A percentile compares a stretch with the other conserved stretches of the same genome.
Conservation (phyloP, 2,888 invertebrate species). For the Meiosimyza platycephala region DNA sequence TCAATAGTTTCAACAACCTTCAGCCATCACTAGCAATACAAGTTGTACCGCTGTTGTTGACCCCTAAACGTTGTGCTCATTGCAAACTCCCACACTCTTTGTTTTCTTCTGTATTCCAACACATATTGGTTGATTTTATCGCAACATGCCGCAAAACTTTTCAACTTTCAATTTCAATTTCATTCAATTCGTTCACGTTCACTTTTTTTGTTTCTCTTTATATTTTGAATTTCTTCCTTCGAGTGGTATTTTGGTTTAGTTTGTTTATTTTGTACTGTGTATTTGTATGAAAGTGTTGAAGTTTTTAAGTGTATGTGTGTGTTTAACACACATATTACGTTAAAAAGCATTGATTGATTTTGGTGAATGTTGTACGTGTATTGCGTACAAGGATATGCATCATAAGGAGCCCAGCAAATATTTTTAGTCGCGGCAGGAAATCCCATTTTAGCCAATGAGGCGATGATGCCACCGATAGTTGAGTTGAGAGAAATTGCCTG, state of each 20-base stretch:
- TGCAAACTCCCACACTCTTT: neutral
- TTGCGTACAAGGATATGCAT: too few relatives aligned
- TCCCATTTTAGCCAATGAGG: too few relatives aligned
- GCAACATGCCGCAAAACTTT: conserved; percentile 19
- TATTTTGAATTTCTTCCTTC: neutral
- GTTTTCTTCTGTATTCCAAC: neutral
- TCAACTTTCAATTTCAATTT: conserved; percentile 20
- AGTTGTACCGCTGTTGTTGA: neutral
- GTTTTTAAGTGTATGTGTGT: conserved; percentile 11
- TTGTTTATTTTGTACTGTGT: conserved; percentile 16
- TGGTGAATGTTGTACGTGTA: neutral
- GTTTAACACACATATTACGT: conserved; percentile 13
- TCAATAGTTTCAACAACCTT: neutral
- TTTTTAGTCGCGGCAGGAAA: too few relatives aligned
- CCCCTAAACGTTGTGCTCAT: neutral
- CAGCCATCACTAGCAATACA: too few relatives aligned
- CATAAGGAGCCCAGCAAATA: too few relatives aligned
- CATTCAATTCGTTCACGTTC: neutral
- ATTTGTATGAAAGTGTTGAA: conserved; percentile 6
- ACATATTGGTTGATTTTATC: conserved; percentile 2
- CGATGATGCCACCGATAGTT: too few relatives aligned
- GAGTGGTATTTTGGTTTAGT: conserved; percentile 8
- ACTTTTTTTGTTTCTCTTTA: too few relatives aligned
- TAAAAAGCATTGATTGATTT: conserved; percentile 29
- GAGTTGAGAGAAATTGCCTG: too few relatives aligned